Evolutionary conservation across 2,113 vertebrate genomes (phyloP).

Genomic region (Suncus etruscus): DNA sequence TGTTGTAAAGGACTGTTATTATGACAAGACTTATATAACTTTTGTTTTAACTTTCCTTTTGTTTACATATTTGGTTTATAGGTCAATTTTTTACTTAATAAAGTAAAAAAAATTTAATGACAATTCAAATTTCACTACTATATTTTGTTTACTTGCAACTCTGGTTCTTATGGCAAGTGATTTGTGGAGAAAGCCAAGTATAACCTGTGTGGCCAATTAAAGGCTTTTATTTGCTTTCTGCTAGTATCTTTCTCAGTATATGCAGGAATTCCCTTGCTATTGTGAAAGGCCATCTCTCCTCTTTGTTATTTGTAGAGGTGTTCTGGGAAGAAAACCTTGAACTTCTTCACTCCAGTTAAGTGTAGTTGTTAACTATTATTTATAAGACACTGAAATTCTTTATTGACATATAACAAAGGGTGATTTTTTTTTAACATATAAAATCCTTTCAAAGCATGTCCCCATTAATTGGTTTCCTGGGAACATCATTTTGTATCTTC

Average conservation of each 20-base stretch:
- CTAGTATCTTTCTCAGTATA: constrained; percentile 31
- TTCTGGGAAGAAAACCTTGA: constrained; percentile 50
- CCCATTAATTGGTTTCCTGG: constrained; percentile 62
- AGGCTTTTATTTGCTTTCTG: constrained; percentile 51
- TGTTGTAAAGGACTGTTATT: constrained; percentile 7
- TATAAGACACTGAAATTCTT: constrained; percentile 51
- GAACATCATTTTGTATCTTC: constrained; percentile 69
- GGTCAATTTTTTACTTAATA: constrained; percentile 54
- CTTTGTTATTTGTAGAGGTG: constrained; percentile 46
- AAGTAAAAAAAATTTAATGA: too few species aligned
- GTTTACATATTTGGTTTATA: constrained; percentile 41
- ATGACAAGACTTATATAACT: not conserved
- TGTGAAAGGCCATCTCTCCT: constrained; percentile 49
- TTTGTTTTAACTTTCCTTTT: constrained; percentile 47
- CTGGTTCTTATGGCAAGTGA: constrained; percentile 32
- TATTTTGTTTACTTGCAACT: constrained; percentile 11
- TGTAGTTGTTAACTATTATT: constrained; percentile 21
- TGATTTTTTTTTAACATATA: constrained; percentile 52
- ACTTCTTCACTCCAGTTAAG: not conserved
- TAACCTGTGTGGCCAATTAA: not conserved
- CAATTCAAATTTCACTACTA: constrained; percentile 41
- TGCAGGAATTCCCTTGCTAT: constrained; percentile 53
- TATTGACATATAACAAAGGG: constrained; percentile 64
- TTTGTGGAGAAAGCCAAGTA: constrained; percentile 38
- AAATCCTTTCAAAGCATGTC: constrained; percentile 68